These are phyloP conservation scores for Gymnosoma rotundatum DNA, from an alignment of 2,888 invertebrate species.

Conservation along the genomic window DNA sequence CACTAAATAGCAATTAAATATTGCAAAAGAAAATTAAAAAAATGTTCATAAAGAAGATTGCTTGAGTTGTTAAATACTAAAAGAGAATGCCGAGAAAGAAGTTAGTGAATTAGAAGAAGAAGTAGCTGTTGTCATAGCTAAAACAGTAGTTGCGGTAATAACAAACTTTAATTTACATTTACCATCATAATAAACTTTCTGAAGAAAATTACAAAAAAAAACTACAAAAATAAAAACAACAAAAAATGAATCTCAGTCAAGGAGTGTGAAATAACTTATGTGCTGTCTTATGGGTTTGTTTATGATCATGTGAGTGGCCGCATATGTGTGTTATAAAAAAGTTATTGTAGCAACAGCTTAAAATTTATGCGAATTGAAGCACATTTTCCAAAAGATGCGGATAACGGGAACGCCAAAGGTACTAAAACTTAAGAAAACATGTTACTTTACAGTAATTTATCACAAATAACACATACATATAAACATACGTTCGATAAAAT, in stretches of 20 bases:
- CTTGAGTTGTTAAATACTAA: neutral
- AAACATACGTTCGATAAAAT: neutral
- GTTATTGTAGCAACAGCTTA: slow-evolving; percentile 55
- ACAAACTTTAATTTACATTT: slow-evolving; percentile 58
- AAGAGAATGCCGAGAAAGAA: neutral
- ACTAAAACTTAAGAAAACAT: slow-evolving; percentile 35
- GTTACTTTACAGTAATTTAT: slow-evolving; percentile 52
- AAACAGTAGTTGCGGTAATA: slow-evolving; percentile 17
- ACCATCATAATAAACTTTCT: slow-evolving; percentile 51
- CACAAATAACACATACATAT: neutral
- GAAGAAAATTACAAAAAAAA: slow-evolving; percentile 30
- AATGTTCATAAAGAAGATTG: neutral
- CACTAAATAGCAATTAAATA: slow-evolving; percentile 59
- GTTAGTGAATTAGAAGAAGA: too few species aligned
- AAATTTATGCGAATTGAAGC: slow-evolving; percentile 81
- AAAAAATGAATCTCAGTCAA: neutral
- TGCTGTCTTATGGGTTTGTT: neutral
- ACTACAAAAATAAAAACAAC: neutral
- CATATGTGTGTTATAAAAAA: slow-evolving; percentile 4
- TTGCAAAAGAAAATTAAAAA: neutral
- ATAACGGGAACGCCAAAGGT: slow-evolving; percentile 39
- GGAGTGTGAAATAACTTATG: slow-evolving; percentile 20
- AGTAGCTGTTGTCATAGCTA: neutral
- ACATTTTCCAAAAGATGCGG: slow-evolving; percentile 73
- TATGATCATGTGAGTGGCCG: neutral